Base-by-base conservation (phyloP, 2,113 vertebrate genomes). In the Litocranius walleri region DNA sequence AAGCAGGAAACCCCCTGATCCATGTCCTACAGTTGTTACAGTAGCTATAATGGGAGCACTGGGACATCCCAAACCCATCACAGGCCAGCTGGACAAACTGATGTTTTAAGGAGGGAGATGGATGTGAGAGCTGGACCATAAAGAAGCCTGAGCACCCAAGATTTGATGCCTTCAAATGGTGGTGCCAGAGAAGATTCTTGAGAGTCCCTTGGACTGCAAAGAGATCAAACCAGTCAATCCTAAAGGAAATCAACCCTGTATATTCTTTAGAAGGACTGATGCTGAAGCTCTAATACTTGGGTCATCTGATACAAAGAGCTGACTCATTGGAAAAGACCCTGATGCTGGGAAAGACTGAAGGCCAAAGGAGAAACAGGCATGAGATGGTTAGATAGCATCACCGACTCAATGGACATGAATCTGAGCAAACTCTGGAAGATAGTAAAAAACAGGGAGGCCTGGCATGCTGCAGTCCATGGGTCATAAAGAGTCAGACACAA, bases 21-120 rank as follows among this genome's bases (percentile, higher is more conserved):
- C 5, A 6, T 0, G 6, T 17, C 11, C 74, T 43, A 3, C 14
- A 29, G 21, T 7, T 40, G 11, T 15, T 54, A 64, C 0, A 1
- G 56, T 0, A 21, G 16, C 36, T 45, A 23, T 14, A 0, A 19
- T 17, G 27, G 84, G 56, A 54, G 61, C 90, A 56, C 48, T 1
- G 12, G 17, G 48, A 4, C 50, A 45, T 43, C 86, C 77, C 40
- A 71, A 48, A n/a, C 3, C 48, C 59, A 4, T 11, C 16, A 10
- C 0, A 12, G 40, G 48, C 36, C 40, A 30, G 48, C 3, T 48
- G 50, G 45, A 33, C 40, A 16, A 30, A 16, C 30, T 36, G 25
- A 67, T 1, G 30, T 82, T 67, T 15, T 10, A n/a, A 16, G 40
- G 23, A 27, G 11, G 7, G 40, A 64, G 36, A 57, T 45, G 50